Base-by-base conservation (phyloP, 2,113 vertebrate species). In the Serilophus lunatus region DNA sequence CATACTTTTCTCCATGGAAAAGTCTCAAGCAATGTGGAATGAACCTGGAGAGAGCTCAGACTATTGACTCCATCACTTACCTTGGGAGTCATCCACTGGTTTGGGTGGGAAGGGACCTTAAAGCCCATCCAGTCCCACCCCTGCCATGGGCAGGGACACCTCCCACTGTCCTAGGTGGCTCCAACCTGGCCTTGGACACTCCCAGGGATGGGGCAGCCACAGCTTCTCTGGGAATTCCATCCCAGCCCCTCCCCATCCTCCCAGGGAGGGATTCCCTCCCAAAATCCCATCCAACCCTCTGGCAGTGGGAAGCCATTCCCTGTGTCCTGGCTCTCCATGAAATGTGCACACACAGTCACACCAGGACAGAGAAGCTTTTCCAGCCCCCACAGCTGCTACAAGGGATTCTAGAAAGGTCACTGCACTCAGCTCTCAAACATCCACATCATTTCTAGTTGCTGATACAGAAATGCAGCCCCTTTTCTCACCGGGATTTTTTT, bases 401-500 rank as follows among this genome's bases (percentile, higher is more conserved):
- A 54, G 68, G 40, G 51, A 31, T 16, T 44, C 50, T 40, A 3
- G 2, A 42, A 35, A 95, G 45, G 75, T 51, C 79, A 57, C 25
- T 17, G 51, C 45, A 72, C 40, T 38, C 36, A n/a, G 6, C 26
- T 18, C 57, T 25, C 20, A 61, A 59, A 40, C 42, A 35, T 0
- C 8, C 9, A 71, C 40, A 38, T 31, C 5, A 57, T 76, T 84
- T 40, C n/a, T n/a, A n/a, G n/a, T n/a, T n/a, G n/a, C n/a, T n/a
- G n/a, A n/a, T n/a, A n/a, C n/a, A n/a, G n/a, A n/a, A n/a, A n/a
- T n/a, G n/a, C n/a, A n/a, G n/a, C n/a, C n/a, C n/a, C n/a, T n/a
- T 94, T 96, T 79, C 97, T 98, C 96, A 98, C 97, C 95, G 97
- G 94, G 66, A 97, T 93, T 96, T 97, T 97, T 95, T 98, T 98